Evolutionary conservation across 2,113 vertebrate genomes (phyloP), one percentile per base, ranked within the genome.

Genomic region (Rhinogobius similis): DNA sequence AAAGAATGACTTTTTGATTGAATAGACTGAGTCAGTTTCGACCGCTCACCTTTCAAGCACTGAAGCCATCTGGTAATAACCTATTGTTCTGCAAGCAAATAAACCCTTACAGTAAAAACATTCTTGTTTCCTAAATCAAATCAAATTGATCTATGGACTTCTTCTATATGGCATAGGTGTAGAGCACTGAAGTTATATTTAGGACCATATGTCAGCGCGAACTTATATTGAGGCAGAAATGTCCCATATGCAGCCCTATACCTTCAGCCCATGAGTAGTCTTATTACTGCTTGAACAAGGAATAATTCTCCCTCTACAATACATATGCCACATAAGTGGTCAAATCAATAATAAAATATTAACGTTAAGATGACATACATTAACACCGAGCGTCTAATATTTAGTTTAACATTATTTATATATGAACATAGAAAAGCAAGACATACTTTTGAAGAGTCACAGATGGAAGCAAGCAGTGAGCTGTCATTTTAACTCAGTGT

Each of bases 381-480:
- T 38, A 36, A 29, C 27, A 38, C 20, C 21, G 52, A 23, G 6
- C 20, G 10, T 38, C 7, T n/a, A 14, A 27, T 29, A 58, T 58
- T 36, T 36, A 38, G 18, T 61, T 32, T 36, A 61, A 61, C 9
- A 38, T 61, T 36, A 38, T 58, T 29, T 36, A 61, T 61, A 61
- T 36, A 58, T 58, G 55, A 58, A 29, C 24, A 26, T 55, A 14
- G 21, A 13, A 55, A 55, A 20, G 63, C 12, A 63, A 70, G 61
- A 69, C 52, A 68, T 61, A 48, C 56, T 74, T 81, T 52, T 46
- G 43, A 32, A 59, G 27, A 27, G 24, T 18, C 16, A 29, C 13
- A 7, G 20, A 48, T 58, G 26, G 26, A 50, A 16, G 12, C 23
- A 27, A 29, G 58, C 29, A 38, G 29, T n/a, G 29, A n/a, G 18